A percentile compares a stretch with the other conserved stretches of the same genome.
These are phyloP conservation scores for Grus americana DNA, from an alignment of 2,113 vertebrate species.

Conservation along the genomic window DNA sequence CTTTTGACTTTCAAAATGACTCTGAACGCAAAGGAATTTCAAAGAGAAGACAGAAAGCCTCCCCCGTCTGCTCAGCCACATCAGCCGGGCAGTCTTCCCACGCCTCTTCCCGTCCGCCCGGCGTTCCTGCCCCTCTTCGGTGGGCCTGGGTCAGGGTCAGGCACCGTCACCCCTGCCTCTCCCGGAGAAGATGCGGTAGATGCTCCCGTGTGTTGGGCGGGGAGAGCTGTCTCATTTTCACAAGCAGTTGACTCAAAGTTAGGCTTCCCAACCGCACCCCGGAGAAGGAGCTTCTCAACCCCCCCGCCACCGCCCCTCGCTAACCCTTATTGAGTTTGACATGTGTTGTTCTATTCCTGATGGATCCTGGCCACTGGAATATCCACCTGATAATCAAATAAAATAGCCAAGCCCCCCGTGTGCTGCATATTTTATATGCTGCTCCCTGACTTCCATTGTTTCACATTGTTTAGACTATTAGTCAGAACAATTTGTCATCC, in stretches of 20 bases:
- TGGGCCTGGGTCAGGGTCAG: background rate
- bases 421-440: conserved; percentile 18
- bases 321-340: conserved; percentile 34
- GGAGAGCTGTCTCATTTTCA: background rate
- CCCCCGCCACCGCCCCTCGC: fast-evolving
- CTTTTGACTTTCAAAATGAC: conserved; percentile 47
- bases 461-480: conserved; percentile 56
- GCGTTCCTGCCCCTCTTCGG: background rate
- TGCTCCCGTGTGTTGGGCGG: background rate
- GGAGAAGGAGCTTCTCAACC: background rate
- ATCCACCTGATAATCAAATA: conserved; percentile 58
- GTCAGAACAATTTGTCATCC: conserved; percentile 61
- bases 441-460: conserved; percentile 55
- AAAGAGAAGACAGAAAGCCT: conserved; percentile 28
- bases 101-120: background rate
- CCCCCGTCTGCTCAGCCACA: conserved; percentile 4
- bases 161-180: background rate
- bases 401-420: background rate
- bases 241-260: background rate
- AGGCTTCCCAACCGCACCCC: background rate
- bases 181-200: background rate
- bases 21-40: background rate
- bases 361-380: conserved; percentile 46
- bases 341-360: conserved; percentile 35
- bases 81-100: conserved; percentile 7